Base-by-base conservation (phyloP, 1,140 invertebrate species). In the Neoseiulus cucumeris region DNA sequence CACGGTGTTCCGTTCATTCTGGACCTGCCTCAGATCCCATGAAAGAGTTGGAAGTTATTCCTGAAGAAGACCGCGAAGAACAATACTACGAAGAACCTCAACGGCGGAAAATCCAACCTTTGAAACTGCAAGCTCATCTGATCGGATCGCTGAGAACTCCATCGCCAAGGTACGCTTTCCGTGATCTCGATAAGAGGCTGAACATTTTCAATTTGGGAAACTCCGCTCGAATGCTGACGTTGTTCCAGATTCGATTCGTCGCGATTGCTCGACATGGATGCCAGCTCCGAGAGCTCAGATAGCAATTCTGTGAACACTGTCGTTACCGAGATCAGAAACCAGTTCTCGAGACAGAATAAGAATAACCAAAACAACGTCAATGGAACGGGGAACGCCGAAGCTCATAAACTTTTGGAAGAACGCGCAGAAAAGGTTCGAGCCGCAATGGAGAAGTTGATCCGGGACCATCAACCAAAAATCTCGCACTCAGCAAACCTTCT, bases 41-140 rank as follows among this genome's bases (percentile, higher is more conserved):
- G 1, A 67, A 69, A 45, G 70, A 69, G 59, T 41, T 70, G 14
- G 70, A 70, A 66, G 70, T 70, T 9, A 70, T 70, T 39, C 69
- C 68, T n/a, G 69, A 70, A 64, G 69, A 70, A 67, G 69, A 70
- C 25, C 68, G 68, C 33, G 69, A 70, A 25, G 70, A 70, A 41
- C 45, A 65, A 20, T 68, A 70, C 29, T 66, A 70, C 42, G 68
- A 70, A 25, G 51, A 65, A 25, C 28, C 28, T 30, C 22, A 68
- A 2, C 1, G 51, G 51, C 25, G 51, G 4, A 59, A 59, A 25
- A 59, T 59, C 33, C 51, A 59, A 9, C 51, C 51, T 5, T 33
- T 59, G 14, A 25, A 20, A 29, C 51, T 20, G 17, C 51, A 59
- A 29, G 25, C 51, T 6, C 51, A 59, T 20, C 51, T 59, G 1